These are phyloP conservation scores for Diglossa cyanea DNA, from an alignment of 2,797 vertebrate species.

Conservation along the genomic window DNA sequence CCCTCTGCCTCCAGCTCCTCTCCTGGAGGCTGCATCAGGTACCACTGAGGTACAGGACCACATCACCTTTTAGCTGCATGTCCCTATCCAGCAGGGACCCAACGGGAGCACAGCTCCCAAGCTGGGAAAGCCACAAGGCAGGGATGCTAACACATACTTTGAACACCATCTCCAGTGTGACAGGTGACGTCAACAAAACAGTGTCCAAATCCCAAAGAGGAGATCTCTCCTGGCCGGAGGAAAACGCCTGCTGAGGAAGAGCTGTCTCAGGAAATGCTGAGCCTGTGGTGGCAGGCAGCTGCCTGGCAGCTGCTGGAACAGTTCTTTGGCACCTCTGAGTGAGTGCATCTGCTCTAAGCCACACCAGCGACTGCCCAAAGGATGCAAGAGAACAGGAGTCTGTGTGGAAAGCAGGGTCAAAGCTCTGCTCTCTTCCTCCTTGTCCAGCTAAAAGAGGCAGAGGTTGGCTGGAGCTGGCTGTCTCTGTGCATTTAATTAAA, in stretches of 20 bases:
- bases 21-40: accelerated
- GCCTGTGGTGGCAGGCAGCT: not conserved
- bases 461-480: not conserved
- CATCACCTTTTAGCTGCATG: not conserved
- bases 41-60: accelerated
- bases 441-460: not conserved
- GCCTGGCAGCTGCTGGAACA: not conserved
- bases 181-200: not conserved
- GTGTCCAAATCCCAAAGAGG: not conserved
- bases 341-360: not conserved
- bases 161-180: not conserved
- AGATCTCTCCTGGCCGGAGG: not conserved
- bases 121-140: accelerated
- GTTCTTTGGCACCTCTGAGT: not conserved
- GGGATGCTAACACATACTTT: not conserved
- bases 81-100: not conserved
- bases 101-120: not conserved
- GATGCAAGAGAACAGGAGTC: not conserved
- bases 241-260: not conserved
- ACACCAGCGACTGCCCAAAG: accelerated
- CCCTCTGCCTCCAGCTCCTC: not conserved
- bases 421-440: not conserved
- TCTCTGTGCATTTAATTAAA: not conserved
- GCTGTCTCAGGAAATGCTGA: not conserved
- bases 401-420: not conserved